phyloP scores from a whole-genome alignment of 2,113 vertebrate species.

The Myocastor coypus region DNA sequence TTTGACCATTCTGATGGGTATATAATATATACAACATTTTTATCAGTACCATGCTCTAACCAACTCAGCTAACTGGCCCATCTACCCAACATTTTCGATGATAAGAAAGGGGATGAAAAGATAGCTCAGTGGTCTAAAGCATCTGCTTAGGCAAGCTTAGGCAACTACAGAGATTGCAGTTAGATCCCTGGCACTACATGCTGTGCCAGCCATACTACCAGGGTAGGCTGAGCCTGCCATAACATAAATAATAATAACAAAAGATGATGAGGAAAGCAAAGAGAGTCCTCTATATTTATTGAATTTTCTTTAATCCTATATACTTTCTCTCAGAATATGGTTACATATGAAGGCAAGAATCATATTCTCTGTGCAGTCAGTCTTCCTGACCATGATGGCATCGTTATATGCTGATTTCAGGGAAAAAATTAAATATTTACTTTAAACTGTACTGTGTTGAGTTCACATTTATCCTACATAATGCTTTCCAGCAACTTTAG shows the following conservation, averaged over 20 bases:
- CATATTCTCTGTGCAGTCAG: neutral
- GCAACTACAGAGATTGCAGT: too few species aligned
- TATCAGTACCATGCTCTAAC: neutral
- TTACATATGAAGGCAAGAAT: neutral
- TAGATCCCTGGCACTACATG: too few species aligned
- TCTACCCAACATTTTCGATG: neutral
- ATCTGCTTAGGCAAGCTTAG: too few species aligned
- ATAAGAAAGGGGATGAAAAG: too few species aligned
- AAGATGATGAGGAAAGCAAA: neutral
- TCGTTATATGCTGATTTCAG: neutral
- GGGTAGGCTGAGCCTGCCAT: too few species aligned
- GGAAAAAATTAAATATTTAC: neutral
- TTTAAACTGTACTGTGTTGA: neutral
- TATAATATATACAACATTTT: neutral
- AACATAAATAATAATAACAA: too few species aligned
- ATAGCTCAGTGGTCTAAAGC: too few species aligned
- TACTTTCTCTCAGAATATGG: neutral
- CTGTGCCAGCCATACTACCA: too few species aligned
- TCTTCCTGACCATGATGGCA: neutral
- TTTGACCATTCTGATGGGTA: neutral
- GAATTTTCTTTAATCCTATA: neutral
- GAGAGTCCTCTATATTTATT: neutral
- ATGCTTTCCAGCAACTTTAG: neutral
- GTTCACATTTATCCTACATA: neutral
- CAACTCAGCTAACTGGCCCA: neutral